phyloP scores from a whole-genome alignment of 2,113 vertebrate species.

The Ariopsis seemanni region DNA sequence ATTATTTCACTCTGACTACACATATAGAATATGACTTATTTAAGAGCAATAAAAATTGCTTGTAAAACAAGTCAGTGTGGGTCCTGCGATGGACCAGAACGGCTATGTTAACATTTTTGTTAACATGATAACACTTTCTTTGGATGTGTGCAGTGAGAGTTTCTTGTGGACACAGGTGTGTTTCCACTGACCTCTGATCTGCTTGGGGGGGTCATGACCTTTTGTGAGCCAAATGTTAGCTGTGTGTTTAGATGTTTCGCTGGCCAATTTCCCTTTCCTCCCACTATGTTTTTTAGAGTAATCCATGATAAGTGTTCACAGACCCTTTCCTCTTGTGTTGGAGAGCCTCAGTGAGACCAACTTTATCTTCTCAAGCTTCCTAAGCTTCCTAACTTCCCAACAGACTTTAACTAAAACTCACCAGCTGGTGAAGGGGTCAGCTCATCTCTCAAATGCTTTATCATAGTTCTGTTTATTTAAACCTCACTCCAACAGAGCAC shows the following conservation, averaged over 20 bases:
- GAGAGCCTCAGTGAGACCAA: conserved; percentile 53
- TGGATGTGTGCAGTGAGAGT: conserved; percentile 11
- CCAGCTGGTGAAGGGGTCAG: conserved; percentile 56
- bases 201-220: conserved; percentile 32
- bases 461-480: conserved; percentile 69
- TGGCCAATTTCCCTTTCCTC: conserved; percentile 50
- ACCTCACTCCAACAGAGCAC: conserved; percentile 57
- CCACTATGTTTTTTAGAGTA: conserved; percentile 52
- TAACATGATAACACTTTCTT: conserved; percentile 12
- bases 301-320: conserved; percentile 71
- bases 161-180: conserved; percentile 57
- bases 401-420: conserved; percentile 8
- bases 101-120: conserved; percentile 6
- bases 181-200: conserved; percentile 41
- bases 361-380: conserved; percentile 64
- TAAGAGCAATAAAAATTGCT: conserved; percentile 31
- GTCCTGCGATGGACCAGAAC: conserved; percentile 11
- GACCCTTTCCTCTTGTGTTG: conserved; percentile 50
- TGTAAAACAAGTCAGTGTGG: conserved; percentile 19
- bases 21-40: conserved; percentile 38
- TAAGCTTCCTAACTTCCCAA: background rate
- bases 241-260: conserved; percentile 27
- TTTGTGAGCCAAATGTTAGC: conserved; percentile 38
- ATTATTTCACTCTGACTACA: conserved; percentile 22
- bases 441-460: conserved; percentile 45